Evolutionary conservation across 2,888 invertebrate species (phyloP).

Genomic region (Scaeva pyrastri): DNA sequence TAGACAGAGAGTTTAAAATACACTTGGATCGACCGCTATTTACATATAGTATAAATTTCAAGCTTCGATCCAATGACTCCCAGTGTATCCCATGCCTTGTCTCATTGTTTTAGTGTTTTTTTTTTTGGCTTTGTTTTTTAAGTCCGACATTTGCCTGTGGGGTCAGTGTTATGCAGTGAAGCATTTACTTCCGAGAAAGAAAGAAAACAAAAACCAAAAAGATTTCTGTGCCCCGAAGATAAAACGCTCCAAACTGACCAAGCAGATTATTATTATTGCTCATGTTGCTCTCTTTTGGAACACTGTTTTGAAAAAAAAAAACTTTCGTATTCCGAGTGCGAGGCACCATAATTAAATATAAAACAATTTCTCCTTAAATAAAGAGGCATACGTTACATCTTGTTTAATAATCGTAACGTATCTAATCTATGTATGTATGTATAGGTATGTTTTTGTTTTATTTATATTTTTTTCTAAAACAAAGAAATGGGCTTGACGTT

Average conservation of each 20-base stretch:
- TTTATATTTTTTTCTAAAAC: constrained; percentile 36
- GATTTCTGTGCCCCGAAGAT: constrained; percentile 28
- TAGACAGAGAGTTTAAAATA: too few relatives aligned
- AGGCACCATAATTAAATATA: constrained; percentile 26
- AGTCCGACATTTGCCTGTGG: constrained; percentile 60
- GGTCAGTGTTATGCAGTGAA: constrained; percentile 63
- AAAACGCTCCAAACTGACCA: constrained; percentile 16
- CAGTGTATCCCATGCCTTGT: constrained; percentile 29
- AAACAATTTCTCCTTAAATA: constrained; percentile 32
- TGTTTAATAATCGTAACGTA: neutral
- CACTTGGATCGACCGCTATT: too few relatives aligned
- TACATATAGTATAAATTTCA: neutral
- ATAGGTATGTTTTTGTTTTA: neutral
- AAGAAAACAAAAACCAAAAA: too few relatives aligned
- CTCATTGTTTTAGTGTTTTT: constrained; percentile 28
- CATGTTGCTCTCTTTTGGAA: neutral
- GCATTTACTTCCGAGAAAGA: constrained; percentile 58
- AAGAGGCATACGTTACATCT: constrained; percentile 56
- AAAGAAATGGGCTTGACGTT: constrained; percentile 48
- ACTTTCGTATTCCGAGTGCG: neutral
- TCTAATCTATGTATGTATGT: neutral
- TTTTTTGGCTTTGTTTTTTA: constrained; percentile 31
- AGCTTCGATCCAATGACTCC: neutral
- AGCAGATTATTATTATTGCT: neutral
- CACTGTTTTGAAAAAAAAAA: neutral